Conservation (phyloP, 2,113 vertebrate genomes). For the Ibidorhyncha struthersii region DNA sequence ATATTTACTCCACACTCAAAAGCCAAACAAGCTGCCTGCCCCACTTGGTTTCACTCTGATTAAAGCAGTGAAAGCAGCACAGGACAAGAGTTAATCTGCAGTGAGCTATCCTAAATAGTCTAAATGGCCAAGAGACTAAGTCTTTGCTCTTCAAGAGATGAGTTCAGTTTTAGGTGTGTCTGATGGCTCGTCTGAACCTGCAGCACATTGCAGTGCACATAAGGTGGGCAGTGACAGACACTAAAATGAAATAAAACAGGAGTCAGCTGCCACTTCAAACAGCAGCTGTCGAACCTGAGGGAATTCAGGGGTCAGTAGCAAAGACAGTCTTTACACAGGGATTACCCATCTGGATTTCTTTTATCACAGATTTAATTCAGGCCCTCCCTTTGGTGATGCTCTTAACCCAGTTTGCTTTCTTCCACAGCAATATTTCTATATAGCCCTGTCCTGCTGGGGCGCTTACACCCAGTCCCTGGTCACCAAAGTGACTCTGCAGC, state of each 20-base stretch:
- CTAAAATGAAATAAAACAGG: background rate
- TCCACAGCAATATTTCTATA: background rate
- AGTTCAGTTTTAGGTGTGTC: background rate
- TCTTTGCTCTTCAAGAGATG: background rate
- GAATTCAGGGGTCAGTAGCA: background rate
- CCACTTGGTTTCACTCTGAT: background rate
- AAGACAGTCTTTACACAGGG: background rate
- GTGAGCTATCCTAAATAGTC: background rate
- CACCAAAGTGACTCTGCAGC: background rate
- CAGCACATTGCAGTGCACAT: background rate
- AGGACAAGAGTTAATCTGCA: background rate
- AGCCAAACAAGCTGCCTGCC: background rate
- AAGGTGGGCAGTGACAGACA: background rate
- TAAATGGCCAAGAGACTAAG: background rate
- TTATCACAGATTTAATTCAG: background rate
- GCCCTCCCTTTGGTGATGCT: background rate
- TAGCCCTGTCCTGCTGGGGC: accelerated
- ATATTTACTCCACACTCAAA: background rate
- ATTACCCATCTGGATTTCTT: background rate
- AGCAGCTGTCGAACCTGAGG: background rate
- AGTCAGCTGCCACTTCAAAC: background rate
- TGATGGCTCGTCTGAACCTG: background rate
- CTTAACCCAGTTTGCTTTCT: background rate
- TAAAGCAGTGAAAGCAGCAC: background rate
- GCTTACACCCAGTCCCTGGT: background rate